Evolutionary conservation across 2,797 vertebrate genomes (phyloP), one percentile per base, ranked within the genome.

Genomic region (Darevskia nairensis): DNA sequence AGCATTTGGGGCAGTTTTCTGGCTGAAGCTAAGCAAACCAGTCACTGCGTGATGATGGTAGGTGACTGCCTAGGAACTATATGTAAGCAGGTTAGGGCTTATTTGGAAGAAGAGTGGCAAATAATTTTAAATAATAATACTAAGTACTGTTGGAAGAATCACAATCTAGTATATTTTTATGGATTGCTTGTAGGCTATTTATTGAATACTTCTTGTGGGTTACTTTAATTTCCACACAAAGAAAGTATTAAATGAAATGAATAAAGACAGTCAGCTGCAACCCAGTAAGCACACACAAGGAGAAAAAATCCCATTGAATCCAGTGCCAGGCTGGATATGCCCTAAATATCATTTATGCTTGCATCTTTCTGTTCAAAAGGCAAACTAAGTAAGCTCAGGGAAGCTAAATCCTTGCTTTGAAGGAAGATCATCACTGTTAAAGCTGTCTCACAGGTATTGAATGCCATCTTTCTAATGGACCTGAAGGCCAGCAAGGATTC

Each of bases 401-500:
- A 50, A 79, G 69, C 44, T 75, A 50, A 78, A 82, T 6, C 84
- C 27, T 39, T 46, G 69, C n/a, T 80, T 64, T 80, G 23, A 72
- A 64, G 71, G 79, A 64, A 29, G n/a, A 75, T 72, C 21, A 1
- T 2, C 9, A 55, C 7, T 3, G 68, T n/a, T 39, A 10, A 69
- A 44, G 3, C 46, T 50, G 50, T 68, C 44, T 69, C 9, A 68
- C 68, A 10, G 21, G 25, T 39, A 50, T 41, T 68, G 23, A 55
- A 44, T 77, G n/a, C 80, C 32, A 77, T 88, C 21, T 82, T 88
- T 46, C 61, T n/a, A 88, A 77, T 50, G 35, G 25, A 72, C 68
- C 27, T 41, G 50, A 74, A 81, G 8, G n/a, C n/a, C 82, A 69
- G 8, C 23, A 66, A 76, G 35, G 39, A 8, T 27, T 25, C 9